Evolutionary conservation across 2,113 vertebrate species (phyloP), one percentile per base, ranked within the genome.

Genomic region (Copsychus sechellarum): DNA sequence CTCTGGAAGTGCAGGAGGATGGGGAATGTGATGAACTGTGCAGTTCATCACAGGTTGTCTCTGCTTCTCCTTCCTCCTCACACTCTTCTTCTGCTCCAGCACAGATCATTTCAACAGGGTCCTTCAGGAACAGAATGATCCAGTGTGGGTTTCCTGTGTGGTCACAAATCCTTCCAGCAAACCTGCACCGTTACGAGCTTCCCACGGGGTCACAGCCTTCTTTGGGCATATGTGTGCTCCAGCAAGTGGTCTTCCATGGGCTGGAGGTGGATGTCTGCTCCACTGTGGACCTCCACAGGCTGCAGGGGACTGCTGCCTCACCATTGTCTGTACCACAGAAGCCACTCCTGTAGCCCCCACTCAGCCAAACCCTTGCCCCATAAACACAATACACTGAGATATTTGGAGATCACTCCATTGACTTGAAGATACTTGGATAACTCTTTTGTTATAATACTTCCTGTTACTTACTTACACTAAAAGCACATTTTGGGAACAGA

Each of bases 1-100:
- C 2, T 18, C 3, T 0, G 3, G 34, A 14, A 12, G 47, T 0
- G 0, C 12, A 53, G 50, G 17, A 47, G 6, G 22, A 45, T 4
- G 4, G 45, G 31, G 14, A 61, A 17, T 51, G 9, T 22, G 8
- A 47, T 22, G 8, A 42, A 5, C 24, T 61, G 47, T 24, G 24
- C 28, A 28, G 28, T 38, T 65, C 18, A 43, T 64, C 31, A 26
- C 23, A 31, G 34, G 5, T 26, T 2, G 2, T 38, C 24, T 86
- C 45, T 80, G 61, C 38, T 17, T 6, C 21, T 76, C 9, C 40
- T 45, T 76, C 8, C 2, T 61, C 14, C n/a, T 76, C 17, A 23
- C 14, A 9, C 20, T 40, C 17, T 22, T 61, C 20, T 17, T 76
- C 40, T 56, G 34, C 31, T 90, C 22, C 42, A 77, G 22, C 26